phyloP scores from a whole-genome alignment of 1,140 invertebrate species.

The Lethrus apterus region DNA sequence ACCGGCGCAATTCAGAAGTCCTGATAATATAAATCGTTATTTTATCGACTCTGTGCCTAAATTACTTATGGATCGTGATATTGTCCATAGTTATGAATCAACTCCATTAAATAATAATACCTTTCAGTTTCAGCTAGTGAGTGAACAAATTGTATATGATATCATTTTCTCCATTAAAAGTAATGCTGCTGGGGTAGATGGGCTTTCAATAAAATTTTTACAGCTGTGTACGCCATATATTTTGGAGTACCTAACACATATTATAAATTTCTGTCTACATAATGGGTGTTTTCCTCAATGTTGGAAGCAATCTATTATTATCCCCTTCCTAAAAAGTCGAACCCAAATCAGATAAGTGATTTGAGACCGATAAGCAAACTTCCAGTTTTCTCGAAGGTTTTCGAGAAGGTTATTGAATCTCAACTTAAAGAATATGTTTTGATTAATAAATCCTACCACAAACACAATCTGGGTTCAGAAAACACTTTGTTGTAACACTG shows the following conservation, averaged over 20 bases:
- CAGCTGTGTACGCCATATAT: slow-evolving; percentile 4
- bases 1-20: too few relatives aligned
- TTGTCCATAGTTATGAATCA: not conserved
- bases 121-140: not conserved
- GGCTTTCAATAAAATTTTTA: slow-evolving; percentile 2
- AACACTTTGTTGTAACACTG: slow-evolving; percentile 1
- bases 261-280: slow-evolving; percentile 1
- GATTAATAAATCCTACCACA: not conserved
- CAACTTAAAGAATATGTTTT: not conserved
- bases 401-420: slow-evolving; percentile 1
- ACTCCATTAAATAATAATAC: not conserved
- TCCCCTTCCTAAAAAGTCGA: not conserved
- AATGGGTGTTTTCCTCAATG: not conserved
- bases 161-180: slow-evolving; percentile 2
- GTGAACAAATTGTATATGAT: not conserved
- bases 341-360: not conserved
- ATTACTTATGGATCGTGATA: not conserved
- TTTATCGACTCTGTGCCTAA: not conserved
- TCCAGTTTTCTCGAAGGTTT: not conserved
- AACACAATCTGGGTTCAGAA: not conserved
- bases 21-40: not conserved
- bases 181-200: not conserved
- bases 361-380: slow-evolving; percentile 7
- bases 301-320: slow-evolving; percentile 2
- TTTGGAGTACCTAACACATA: not conserved